Percentiles rank a stretch among this genome's conserved stretches.
phyloP scores from a whole-genome alignment of 2,888 invertebrate species.

The Archips crataeganus region DNA sequence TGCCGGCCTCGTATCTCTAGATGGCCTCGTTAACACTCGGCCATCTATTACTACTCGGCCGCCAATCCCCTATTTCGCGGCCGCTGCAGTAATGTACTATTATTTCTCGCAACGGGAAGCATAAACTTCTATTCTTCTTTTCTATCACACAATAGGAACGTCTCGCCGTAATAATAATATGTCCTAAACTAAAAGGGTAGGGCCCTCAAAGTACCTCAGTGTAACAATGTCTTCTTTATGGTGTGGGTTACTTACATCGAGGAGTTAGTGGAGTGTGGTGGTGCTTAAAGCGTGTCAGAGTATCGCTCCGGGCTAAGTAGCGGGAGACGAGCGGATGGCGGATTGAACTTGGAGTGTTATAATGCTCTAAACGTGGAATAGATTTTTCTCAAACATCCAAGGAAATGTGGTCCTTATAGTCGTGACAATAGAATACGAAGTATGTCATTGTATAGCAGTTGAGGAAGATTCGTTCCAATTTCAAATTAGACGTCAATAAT shows the following conservation, averaged over 20 bases:
- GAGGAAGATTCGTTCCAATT: too few species aligned
- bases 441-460: too few species aligned
- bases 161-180: conserved; percentile 37
- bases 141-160: conserved; percentile 39
- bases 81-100: too few species aligned
- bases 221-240: conserved; percentile 55
- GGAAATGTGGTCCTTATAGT: too few species aligned
- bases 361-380: background rate
- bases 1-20: too few species aligned
- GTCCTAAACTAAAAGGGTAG: conserved; percentile 43
- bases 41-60: too few species aligned
- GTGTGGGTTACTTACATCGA: conserved; percentile 54
- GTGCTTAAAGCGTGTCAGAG: conserved; percentile 52
- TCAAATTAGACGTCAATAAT: too few species aligned
- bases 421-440: too few species aligned
- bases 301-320: conserved; percentile 28
- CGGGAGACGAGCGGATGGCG: conserved; percentile 13
- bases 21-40: too few species aligned
- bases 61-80: too few species aligned
- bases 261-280: conserved; percentile 51
- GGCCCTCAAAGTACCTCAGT: conserved; percentile 34
- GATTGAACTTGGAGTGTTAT: background rate
- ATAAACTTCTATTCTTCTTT: conserved; percentile 39
- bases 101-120: conserved; percentile 11
- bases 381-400: too few species aligned